Evolutionary conservation across 2,888 invertebrate species (phyloP), one percentile per base, ranked within the genome.

Genomic region (Drosophila paranaensis): DNA sequence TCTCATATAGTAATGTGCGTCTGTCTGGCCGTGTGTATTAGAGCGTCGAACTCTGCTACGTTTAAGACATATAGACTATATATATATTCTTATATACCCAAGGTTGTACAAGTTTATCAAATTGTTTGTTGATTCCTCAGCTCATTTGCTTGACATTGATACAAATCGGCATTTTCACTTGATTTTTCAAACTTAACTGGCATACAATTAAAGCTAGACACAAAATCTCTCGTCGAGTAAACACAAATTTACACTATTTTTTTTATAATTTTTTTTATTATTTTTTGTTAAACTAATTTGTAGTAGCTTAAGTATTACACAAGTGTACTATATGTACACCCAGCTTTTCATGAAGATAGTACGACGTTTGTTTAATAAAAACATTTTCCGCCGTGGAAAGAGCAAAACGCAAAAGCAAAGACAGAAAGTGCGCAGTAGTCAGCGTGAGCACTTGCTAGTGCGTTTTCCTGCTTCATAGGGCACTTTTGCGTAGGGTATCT

Each of bases 401-500:
- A 16, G 16, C 16, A 16, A 33, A 33, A 16, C 48, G n/a, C 30
- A n/a, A 16, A 30, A 48, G 48, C 48, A 33, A 33, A 30, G 11
- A 8, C 30, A 11, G 16, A 33, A 50, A 50, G 33, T 50, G 48
- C 48, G 48, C 48, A 50, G 48, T 33, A 50, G 48, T 6, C 48
- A 30, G 6, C 48, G 3, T 6, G 33, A 33, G 33, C 30, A 30
- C 10, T 48, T 16, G 30, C n/a, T 48, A 10, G 10, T n/a, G n/a
- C 30, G n/a, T 16, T 48, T 48, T 11, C 3, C n/a, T 33, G n/a
- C 3, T n/a, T 11, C 16, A 33, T 11, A 3, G n/a, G 48, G 6
- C 16, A 16, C 1, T 16, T 30, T 48, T 3, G 30, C 6, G 30
- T 9, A 50, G 16, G 33, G 48, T 50, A 50, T 16, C 30, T 50